Conservation (phyloP, 2,797 vertebrate genomes). For the Chelon labrosus region DNA sequence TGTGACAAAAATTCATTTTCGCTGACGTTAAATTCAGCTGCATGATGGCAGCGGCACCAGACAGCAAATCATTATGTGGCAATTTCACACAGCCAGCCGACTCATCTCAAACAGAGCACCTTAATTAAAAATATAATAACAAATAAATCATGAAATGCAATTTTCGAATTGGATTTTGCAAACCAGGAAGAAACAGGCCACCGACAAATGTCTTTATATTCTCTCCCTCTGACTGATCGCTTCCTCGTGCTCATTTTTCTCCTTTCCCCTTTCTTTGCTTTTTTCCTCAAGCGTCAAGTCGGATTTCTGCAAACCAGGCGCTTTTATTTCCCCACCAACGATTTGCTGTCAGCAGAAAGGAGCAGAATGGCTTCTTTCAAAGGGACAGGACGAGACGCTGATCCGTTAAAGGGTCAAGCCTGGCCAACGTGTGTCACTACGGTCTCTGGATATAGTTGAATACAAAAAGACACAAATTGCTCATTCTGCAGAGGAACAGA, state of each 20-base stretch:
- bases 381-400: slow-evolving; percentile 43
- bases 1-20: slow-evolving; percentile 10
- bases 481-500: neutral
- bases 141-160: slow-evolving; percentile 30
- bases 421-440: neutral
- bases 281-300: slow-evolving; percentile 10
- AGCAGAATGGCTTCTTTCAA: slow-evolving; percentile 54
- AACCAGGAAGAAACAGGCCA: neutral
- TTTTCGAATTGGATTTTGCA: slow-evolving; percentile 13
- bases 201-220: neutral
- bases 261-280: neutral
- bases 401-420: slow-evolving; percentile 39
- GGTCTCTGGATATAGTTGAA: slow-evolving; percentile 1
- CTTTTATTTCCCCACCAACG: slow-evolving; percentile 66
- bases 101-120: slow-evolving; percentile 20
- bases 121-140: slow-evolving; percentile 42
- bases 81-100: slow-evolving; percentile 20
- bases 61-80: slow-evolving; percentile 45
- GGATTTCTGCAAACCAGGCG: slow-evolving; percentile 62
- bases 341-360: slow-evolving; percentile 75
- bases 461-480: slow-evolving; percentile 19
- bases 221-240: neutral
- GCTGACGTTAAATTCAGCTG: slow-evolving; percentile 18
- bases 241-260: slow-evolving; percentile 17
- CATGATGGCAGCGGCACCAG: slow-evolving; percentile 17